Conservation (phyloP, 35 echinoderm and acorn worm genomes). For the Apostichopus japonicus region DNA sequence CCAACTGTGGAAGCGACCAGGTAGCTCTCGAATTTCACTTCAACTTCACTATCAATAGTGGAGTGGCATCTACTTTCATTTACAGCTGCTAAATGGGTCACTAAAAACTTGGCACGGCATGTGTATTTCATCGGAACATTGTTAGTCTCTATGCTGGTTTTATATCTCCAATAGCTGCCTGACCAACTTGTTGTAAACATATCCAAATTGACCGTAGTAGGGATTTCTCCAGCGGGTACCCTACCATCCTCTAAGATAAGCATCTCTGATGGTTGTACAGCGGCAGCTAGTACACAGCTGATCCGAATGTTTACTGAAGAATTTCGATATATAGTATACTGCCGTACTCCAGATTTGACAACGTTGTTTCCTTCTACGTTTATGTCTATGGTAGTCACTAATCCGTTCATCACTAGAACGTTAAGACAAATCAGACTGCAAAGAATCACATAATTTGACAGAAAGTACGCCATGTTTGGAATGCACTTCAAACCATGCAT, state of each 20-base stretch:
- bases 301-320: neutral
- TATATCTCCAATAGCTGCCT: neutral
- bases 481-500: too few species aligned
- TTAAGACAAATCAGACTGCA: too few species aligned
- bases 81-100: neutral
- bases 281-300: neutral
- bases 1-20: neutral
- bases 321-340: neutral
- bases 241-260: neutral
- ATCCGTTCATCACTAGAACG: neutral
- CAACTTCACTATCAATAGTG: neutral
- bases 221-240: neutral
- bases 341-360: neutral
- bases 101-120: neutral
- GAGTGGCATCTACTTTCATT: neutral
- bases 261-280: neutral
- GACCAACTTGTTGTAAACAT: neutral
- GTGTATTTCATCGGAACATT: neutral
- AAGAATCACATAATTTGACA: too few species aligned
- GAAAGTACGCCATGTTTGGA: too few species aligned
- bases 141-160: neutral
- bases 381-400: slow-evolving; percentile 13
- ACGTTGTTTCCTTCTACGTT: neutral
- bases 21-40: neutral
- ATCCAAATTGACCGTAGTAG: neutral